Evolutionary conservation across 2,888 invertebrate genomes (phyloP).

Genomic region (Tetragonisca angustula): DNA sequence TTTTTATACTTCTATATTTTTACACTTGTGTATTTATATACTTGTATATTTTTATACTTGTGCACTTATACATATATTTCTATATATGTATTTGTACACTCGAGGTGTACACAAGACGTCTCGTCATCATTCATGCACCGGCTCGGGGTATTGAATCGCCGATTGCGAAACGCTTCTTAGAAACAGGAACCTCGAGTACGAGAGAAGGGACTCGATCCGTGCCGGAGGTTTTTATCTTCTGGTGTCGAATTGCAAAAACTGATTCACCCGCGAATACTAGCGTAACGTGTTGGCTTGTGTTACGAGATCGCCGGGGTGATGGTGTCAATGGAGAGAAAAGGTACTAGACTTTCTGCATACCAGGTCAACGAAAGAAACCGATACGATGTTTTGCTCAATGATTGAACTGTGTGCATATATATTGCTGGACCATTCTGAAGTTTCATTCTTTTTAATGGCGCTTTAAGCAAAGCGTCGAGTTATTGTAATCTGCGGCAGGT

Average conservation of each 20-base stretch:
- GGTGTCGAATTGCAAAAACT: conserved; percentile 64
- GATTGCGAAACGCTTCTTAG: conserved; percentile 63
- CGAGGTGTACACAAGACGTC: background rate
- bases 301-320: conserved; percentile 30
- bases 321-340: background rate
- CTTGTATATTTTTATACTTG: too few species aligned
- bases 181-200: conserved; percentile 54
- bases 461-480: too few species aligned
- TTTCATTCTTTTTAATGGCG: too few species aligned
- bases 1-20: too few species aligned
- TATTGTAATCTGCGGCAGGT: too few species aligned
- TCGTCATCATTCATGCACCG: conserved; percentile 41
- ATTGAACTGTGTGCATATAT: too few species aligned
- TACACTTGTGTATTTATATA: too few species aligned
- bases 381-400: background rate
- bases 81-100: too few species aligned
- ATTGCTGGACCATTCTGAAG: too few species aligned
- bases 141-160: conserved; percentile 19
- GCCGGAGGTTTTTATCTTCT: conserved; percentile 24
- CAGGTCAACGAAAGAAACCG: conserved; percentile 1
- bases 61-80: too few species aligned
- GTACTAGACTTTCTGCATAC: background rate
- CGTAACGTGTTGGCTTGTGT: conserved; percentile 38
- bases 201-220: conserved; percentile 11
- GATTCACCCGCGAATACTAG: conserved; percentile 52